Conservation (phyloP, 2,113 vertebrate genomes). For the Menura novaehollandiae region DNA sequence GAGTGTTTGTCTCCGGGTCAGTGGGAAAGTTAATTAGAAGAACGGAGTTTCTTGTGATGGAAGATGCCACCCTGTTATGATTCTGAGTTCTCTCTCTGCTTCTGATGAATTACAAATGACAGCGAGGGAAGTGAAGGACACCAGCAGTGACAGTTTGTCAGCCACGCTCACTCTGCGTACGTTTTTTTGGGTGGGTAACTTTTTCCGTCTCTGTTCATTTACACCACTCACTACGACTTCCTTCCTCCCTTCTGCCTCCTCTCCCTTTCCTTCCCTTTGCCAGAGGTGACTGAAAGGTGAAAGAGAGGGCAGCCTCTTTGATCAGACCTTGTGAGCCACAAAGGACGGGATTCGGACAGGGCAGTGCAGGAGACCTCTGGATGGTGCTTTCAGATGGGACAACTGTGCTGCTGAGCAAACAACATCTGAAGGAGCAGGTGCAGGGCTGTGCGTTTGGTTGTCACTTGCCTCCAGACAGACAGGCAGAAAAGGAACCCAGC, state of each 20-base stretch:
- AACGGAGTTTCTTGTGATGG: conserved; percentile 65
- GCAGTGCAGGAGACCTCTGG: not conserved
- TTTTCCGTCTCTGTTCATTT: conserved; percentile 1
- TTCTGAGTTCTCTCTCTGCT: conserved; percentile 56
- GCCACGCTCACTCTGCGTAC: not conserved
- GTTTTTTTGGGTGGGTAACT: not conserved
- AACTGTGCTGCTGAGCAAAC: not conserved
- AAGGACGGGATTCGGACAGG: accelerated
- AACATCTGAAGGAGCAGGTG: not conserved
- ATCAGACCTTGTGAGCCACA: accelerated
- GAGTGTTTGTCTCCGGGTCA: conserved; percentile 82
- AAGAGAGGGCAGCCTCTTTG: not conserved
- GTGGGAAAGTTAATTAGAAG: conserved; percentile 88
- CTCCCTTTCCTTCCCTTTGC: not conserved
- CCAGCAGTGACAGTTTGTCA: conserved; percentile 72
- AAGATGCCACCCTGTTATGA: conserved; percentile 69
- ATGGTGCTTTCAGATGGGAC: not conserved
- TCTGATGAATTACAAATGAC: conserved; percentile 81
- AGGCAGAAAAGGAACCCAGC: not conserved
- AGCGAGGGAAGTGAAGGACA: conserved; percentile 72
- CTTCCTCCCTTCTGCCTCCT: not conserved
- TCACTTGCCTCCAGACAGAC: not conserved
- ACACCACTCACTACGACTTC: not conserved
- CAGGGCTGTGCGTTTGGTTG: not conserved
- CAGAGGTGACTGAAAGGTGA: not conserved